Base-by-base conservation (phyloP, 1,140 invertebrate genomes). In the Cotesia chilonis region DNA sequence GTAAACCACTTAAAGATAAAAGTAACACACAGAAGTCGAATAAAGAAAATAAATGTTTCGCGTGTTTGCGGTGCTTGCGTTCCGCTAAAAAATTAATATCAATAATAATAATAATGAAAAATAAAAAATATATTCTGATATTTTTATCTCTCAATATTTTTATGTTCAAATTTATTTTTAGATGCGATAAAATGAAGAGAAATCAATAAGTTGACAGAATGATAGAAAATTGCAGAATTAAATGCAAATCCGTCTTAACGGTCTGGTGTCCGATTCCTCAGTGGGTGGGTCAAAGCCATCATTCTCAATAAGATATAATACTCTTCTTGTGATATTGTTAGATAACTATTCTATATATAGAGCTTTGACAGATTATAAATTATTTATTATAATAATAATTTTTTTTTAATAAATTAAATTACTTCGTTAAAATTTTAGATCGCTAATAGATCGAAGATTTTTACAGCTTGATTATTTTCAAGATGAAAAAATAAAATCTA, bases 201-300 rank as follows among this genome's bases (percentile, higher is more conserved):
- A 61, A 61, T 9, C 20, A 28, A 61, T 7, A 61, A 28, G 7
- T 37, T 17, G 35, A 64, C 9, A 64, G 9, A 64, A 10, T 12
- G 28, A 37, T 5, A 52, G 35, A 68, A 52, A 35, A 57, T 54
- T 68, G 6, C 35, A 4, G 52, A 57, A 68, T 68, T 59, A 68
- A 68, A 68, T 68, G 66, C 66, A 68, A 68, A 68, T 68, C 66
- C 37, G 28, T 36, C 57, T 68, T 68, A 68, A 68, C 57, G 57
- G 57, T 59, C 9, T 17, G 9, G 28, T 59, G 9, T 28, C 28
- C 28, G 28, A 28, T 28, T 28, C 28, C 57, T 36, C 47, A 55
- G 52, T 68, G 66, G 66, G 66, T 68, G 66, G 66, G 57, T 68
- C 66, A 54, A 68, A 20, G 66, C 35, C 35, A 14, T 12, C 9